Evolutionary conservation across 2,797 vertebrate species (phyloP), one percentile per base, ranked within the genome.

Genomic region (Gymnodraco acuticeps): DNA sequence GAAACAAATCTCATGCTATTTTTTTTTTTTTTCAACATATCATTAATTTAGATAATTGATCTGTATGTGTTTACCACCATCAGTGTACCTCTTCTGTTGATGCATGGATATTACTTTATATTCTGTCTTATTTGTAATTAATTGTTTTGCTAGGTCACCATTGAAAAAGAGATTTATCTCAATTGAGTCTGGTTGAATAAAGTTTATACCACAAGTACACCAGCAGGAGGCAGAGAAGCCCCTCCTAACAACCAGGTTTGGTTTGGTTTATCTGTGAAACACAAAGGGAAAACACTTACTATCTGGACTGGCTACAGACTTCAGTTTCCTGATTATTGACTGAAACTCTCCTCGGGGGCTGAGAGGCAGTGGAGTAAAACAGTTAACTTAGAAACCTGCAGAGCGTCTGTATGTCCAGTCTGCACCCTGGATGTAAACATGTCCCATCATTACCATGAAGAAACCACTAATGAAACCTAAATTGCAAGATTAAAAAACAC

Each of bases 141-240:
- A 38, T 9, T 9, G 33, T 6, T 38, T 38, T 38, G 33, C 33
- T 38, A 38, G 33, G 33, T 38, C 33, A 38, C 33, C 33, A 38
- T 38, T 38, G 33, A 38, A 38, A 38, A 8, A 38, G 33, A 38
- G 5, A 9, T 38, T 2, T 38, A 38, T 7, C 6, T 38, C 33
- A 9, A 38, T 38, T 38, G 33, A 7, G 8, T 9, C 8, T 38
- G 33, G 33, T 38, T 9, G 8, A 38, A 38, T 38, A 38, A 38
- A 38, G 8, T 8, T 2, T 38, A 8, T 38, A 31, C 16, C 46
- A n/a, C 2, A 16, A 14, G 6, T 63, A 53, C 16, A 68, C 81
- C 88, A 76, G 82, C 53, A 80, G 88, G 38, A 20, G 83, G 73
- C 88, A 88, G 81, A 77, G 0, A 41, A 20, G 63, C 14, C 68